Evolutionary conservation across 2,797 vertebrate genomes (phyloP).

Genomic region (Scomberomorus guttatus): DNA sequence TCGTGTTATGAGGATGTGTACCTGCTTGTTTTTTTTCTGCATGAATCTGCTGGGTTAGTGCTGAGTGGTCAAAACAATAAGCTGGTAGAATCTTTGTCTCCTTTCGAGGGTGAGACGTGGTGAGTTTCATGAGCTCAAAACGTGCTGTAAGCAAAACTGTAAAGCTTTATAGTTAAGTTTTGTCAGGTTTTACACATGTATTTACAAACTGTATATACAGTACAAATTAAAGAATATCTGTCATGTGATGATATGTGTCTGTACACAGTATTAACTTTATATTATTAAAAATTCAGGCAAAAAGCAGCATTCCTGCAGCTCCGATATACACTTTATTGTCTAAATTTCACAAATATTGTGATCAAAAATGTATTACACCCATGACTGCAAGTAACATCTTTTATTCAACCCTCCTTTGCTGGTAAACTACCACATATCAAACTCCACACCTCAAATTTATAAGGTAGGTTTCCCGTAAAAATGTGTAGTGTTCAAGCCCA

Average conservation of each 20-base stretch:
- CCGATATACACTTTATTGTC: too few relatives aligned
- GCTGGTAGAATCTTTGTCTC: neutral
- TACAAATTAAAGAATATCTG: too few relatives aligned
- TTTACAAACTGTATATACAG: too few relatives aligned
- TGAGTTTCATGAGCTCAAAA: conserved; percentile 1
- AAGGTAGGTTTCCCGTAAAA: neutral
- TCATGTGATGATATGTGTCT: neutral
- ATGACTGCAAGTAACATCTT: neutral
- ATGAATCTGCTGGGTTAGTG: conserved; percentile 9
- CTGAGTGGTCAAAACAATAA: conserved; percentile 23
- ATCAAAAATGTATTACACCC: neutral
- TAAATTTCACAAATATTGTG: too few relatives aligned
- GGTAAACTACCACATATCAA: conserved; percentile 1
- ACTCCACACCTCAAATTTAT: neutral
- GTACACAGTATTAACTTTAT: neutral
- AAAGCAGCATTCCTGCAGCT: too few relatives aligned
- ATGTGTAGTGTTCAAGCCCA: neutral
- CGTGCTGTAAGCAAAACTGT: neutral
- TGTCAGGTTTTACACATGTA: neutral
- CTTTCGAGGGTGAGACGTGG: neutral
- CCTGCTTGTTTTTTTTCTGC: neutral
- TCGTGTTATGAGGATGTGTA: neutral
- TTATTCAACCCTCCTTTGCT: neutral
- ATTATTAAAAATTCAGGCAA: too few relatives aligned
- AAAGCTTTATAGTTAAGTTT: neutral